Conservation (phyloP, 2,113 vertebrate species). For the Melanostigma gelatinosum region DNA sequence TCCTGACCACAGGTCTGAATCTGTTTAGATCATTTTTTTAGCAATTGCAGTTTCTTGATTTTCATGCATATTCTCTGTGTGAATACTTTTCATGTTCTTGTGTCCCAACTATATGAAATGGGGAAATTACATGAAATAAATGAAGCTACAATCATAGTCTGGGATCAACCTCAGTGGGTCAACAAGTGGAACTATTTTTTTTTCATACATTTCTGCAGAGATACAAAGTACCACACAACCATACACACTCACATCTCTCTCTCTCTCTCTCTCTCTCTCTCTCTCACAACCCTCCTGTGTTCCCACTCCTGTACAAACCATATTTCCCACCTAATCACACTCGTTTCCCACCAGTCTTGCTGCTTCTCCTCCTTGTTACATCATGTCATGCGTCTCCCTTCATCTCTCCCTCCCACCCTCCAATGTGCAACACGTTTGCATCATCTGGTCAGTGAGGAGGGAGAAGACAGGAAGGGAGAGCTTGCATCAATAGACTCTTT, state of each 20-base stretch:
- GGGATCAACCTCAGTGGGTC: background rate
- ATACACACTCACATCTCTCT: background rate
- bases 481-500: constrained; percentile 74
- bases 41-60: background rate
- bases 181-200: background rate
- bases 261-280: background rate
- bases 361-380: background rate
- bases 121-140: background rate
- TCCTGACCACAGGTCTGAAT: background rate
- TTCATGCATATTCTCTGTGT: background rate
- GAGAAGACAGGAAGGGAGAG: constrained; percentile 36
- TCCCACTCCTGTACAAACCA: constrained; percentile 30
- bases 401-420: constrained; percentile 7
- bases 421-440: constrained; percentile 39
- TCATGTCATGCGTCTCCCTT: background rate
- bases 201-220: background rate
- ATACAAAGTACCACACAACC: constrained; percentile 2
- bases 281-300: background rate
- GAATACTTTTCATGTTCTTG: background rate
- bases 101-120: background rate
- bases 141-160: background rate
- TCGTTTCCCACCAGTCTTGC: constrained; percentile 6
- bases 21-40: background rate
- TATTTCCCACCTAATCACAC: constrained; percentile 27
- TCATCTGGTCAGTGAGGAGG: constrained; percentile 53